phyloP scores from a whole-genome alignment of 1,140 invertebrate species.

The Aricia agestis region DNA sequence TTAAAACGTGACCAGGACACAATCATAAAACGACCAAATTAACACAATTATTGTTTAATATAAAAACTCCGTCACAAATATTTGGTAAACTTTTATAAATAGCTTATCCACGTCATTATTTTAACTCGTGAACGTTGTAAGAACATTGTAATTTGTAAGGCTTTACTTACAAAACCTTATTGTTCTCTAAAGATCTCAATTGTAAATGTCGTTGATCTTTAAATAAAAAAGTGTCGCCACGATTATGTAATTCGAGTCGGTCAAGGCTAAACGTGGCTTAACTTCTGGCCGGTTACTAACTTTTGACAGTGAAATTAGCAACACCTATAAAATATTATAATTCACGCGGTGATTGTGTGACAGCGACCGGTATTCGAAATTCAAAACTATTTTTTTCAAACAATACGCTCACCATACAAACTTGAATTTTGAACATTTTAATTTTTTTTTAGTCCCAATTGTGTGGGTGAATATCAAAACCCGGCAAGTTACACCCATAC shows the following conservation, averaged over 20 bases:
- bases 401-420: too few relatives aligned
- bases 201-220: constrained; percentile 19
- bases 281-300: neutral
- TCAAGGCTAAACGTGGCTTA: constrained; percentile 17
- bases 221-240: constrained; percentile 17
- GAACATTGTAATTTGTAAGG: neutral
- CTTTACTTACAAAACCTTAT: constrained; percentile 8
- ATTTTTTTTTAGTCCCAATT: too few relatives aligned
- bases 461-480: too few relatives aligned
- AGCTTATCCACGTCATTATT: neutral
- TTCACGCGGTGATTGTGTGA: too few relatives aligned
- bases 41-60: neutral
- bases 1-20: neutral
- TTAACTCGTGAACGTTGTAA: neutral
- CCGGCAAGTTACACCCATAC: too few relatives aligned
- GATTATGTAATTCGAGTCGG: constrained; percentile 22
- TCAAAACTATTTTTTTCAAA: too few relatives aligned
- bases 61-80: neutral
- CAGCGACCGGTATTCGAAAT: too few relatives aligned
- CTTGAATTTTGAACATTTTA: too few relatives aligned
- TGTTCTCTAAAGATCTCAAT: constrained; percentile 1
- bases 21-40: neutral
- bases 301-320: constrained; percentile 10
- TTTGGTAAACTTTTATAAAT: neutral
- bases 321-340: neutral